Evolutionary conservation across 1,140 invertebrate genomes (phyloP).

Genomic region (Brachionus angularis): DNA sequence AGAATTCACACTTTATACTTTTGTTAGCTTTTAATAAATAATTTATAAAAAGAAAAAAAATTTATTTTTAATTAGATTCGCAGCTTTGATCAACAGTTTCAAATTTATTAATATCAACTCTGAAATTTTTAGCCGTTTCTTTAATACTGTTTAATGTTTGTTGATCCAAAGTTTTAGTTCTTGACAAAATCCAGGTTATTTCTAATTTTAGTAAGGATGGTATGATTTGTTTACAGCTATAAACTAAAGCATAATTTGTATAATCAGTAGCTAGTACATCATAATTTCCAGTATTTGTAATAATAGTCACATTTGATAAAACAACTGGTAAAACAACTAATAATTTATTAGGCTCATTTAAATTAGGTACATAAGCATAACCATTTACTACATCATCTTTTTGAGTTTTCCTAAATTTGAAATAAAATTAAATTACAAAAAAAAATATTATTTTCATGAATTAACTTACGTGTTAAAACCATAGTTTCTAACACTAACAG

Average conservation of each 20-base stretch:
- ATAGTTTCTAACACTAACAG: constrained; percentile 6
- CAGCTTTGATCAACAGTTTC: constrained; percentile 14
- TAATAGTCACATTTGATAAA: background rate
- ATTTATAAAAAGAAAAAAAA: constrained; percentile 6
- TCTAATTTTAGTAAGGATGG: constrained; percentile 37
- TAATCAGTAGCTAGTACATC: constrained; percentile 27
- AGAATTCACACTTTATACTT: background rate
- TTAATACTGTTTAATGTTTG: constrained; percentile 3
- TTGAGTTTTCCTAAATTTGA: no score
- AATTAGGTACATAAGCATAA: constrained; percentile 5
- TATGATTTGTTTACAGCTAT: constrained; percentile 30
- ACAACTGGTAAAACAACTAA: constrained; percentile 26
- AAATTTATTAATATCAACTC: constrained; percentile 23
- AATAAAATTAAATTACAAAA: no score
- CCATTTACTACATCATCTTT: constrained; percentile 1
- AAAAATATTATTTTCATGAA: no score
- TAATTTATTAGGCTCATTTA: constrained; percentile 21
- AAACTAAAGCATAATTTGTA: constrained; percentile 8
- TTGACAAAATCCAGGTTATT: constrained; percentile 32
- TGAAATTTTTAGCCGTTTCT: background rate
- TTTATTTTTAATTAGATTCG: background rate
- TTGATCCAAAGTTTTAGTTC: constrained; percentile 18
- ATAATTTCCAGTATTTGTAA: constrained; percentile 10
- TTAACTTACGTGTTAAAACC: constrained; percentile 39
- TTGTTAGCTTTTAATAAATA: background rate